phyloP scores from a whole-genome alignment of 1,140 invertebrate genomes.

The Belonocnema kinseyi region DNA sequence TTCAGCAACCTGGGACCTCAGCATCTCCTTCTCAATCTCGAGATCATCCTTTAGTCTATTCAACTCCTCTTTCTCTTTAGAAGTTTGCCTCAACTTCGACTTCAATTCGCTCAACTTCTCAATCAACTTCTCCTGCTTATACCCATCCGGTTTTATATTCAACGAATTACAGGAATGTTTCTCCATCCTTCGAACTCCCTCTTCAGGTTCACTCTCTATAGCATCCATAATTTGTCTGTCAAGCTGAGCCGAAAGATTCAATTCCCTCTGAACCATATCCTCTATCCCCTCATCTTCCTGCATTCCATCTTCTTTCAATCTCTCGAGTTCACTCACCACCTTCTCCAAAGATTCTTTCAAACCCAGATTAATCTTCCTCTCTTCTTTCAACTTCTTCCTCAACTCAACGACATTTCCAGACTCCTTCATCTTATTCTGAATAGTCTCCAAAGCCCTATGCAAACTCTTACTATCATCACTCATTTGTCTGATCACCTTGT shows the following conservation, averaged over 20 bases:
- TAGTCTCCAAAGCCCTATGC: slow-evolving; percentile 73
- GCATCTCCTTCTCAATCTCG: slow-evolving; percentile 66
- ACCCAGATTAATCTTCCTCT: slow-evolving; percentile 63
- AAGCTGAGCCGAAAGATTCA: slow-evolving; percentile 78
- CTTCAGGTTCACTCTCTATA: slow-evolving; percentile 72
- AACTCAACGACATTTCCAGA: slow-evolving; percentile 71
- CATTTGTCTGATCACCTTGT: slow-evolving; percentile 75
- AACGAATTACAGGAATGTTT: slow-evolving; percentile 51
- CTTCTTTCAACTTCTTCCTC: slow-evolving; percentile 69
- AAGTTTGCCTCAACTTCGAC: slow-evolving; percentile 56
- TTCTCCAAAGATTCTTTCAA: slow-evolving; percentile 67
- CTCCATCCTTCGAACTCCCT: slow-evolving; percentile 43
- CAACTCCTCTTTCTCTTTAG: slow-evolving; percentile 72
- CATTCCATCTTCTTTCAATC: slow-evolving; percentile 39
- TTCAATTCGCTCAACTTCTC: slow-evolving; percentile 55
- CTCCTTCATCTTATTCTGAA: slow-evolving; percentile 76
- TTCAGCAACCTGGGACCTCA: slow-evolving; percentile 65
- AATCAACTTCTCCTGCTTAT: slow-evolving; percentile 48
- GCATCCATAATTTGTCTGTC: slow-evolving; percentile 78
- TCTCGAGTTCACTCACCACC: slow-evolving; percentile 65
- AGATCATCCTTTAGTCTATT: slow-evolving; percentile 69
- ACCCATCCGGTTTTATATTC: slow-evolving; percentile 46
- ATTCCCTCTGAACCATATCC: slow-evolving; percentile 78
- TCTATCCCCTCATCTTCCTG: slow-evolving; percentile 72
- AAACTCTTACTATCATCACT: slow-evolving; percentile 75